phyloP scores from a whole-genome alignment of 1,140 invertebrate genomes.

The Eumaeus atala region DNA sequence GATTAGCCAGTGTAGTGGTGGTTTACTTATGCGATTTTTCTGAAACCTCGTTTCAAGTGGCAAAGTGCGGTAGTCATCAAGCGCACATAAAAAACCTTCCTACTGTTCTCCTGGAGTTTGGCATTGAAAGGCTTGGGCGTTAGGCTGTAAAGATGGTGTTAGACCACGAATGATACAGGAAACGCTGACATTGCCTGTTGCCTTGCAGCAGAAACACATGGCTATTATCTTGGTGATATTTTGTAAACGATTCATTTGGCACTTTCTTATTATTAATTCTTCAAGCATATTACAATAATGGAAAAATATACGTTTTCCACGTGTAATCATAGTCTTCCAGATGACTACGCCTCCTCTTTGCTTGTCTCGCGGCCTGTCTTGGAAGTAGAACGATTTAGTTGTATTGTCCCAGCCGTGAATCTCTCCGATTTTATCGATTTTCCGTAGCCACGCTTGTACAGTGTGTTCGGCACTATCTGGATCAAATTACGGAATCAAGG shows the following conservation, averaged over 20 bases:
- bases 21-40: background rate
- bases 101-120: conserved; percentile 30
- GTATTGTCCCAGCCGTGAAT: conserved; percentile 20
- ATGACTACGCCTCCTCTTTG: conserved; percentile 31
- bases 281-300: conserved; percentile 19
- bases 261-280: conserved; percentile 24
- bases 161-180: background rate
- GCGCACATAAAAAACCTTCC: conserved; percentile 27
- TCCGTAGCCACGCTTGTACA: conserved; percentile 2
- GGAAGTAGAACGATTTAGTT: conserved; percentile 19
- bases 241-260: conserved; percentile 38
- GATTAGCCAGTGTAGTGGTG: background rate
- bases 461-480: too few species aligned
- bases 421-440: conserved; percentile 19
- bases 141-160: conserved; percentile 31
- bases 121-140: conserved; percentile 36
- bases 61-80: background rate
- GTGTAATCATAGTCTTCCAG: conserved; percentile 29
- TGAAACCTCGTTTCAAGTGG: background rate
- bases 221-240: too few species aligned
- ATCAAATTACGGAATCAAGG: too few species aligned
- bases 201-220: background rate
- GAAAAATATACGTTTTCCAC: conserved; percentile 21
- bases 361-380: conserved; percentile 30
- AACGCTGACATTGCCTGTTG: background rate